Percentiles rank a stretch among this genome's conserved stretches.
These are phyloP conservation scores for Bungarus multicinctus DNA, from an alignment of 2,113 vertebrate species.

Conservation along the genomic window DNA sequence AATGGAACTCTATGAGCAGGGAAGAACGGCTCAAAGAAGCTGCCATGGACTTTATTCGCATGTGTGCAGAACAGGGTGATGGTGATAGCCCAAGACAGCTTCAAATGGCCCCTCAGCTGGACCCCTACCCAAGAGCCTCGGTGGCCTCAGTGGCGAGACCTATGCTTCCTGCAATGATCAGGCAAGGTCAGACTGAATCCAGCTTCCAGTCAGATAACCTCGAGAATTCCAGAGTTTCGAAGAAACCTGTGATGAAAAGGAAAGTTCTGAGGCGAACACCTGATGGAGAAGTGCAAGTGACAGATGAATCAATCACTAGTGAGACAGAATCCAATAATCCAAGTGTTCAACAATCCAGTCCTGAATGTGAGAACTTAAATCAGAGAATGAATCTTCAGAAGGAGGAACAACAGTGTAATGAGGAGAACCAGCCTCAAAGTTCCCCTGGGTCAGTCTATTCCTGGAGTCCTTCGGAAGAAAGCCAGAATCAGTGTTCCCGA, in stretches of 20 bases:
- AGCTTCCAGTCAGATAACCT: slow-evolving; percentile 25
- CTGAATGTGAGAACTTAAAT: slow-evolving; percentile 2
- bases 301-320: slow-evolving; percentile 38
- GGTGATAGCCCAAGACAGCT: slow-evolving; percentile 23
- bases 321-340: slow-evolving; percentile 9
- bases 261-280: slow-evolving; percentile 70
- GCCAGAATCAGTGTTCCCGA: not conserved
- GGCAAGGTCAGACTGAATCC: slow-evolving; percentile 15
- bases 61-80: slow-evolving; percentile 23
- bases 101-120: rapidly evolving
- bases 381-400: not conserved
- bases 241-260: slow-evolving; percentile 65
- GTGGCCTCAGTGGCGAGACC: not conserved
- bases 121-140: slow-evolving; percentile 53
- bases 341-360: slow-evolving; percentile 18
- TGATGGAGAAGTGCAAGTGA: slow-evolving; percentile 58
- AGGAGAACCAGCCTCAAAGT: not conserved
- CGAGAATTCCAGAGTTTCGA: slow-evolving; percentile 35
- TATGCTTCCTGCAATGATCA: not conserved
- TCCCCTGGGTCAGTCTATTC: not conserved
- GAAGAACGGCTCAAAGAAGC: slow-evolving; percentile 47
- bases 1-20: slow-evolving; percentile 20
- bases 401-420: slow-evolving; percentile 37
- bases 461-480: not conserved
- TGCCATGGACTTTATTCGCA: slow-evolving; percentile 16